Conservation (phyloP, 2,797 vertebrate genomes). For the Acipenser transmontanus region DNA sequence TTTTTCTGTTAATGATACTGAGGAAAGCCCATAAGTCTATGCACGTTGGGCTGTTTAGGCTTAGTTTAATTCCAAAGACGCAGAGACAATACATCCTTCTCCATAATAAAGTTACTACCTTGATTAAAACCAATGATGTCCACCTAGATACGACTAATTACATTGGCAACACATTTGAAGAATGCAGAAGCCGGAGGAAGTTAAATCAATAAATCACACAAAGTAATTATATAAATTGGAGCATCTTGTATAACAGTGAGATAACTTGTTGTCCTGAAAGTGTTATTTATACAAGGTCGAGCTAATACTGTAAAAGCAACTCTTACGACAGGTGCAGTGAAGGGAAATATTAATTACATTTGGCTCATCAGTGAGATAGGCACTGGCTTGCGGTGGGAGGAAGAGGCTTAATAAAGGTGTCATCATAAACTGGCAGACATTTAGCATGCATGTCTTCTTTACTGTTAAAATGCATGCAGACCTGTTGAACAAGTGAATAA, state of each 20-base stretch:
- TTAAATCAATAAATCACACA: slow-evolving; percentile 32
- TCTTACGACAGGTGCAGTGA: slow-evolving; percentile 36
- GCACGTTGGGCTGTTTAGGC: background rate
- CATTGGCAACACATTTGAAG: slow-evolving; percentile 29
- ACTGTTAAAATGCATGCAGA: background rate
- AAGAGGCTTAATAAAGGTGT: slow-evolving; percentile 3
- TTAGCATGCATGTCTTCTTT: slow-evolving; percentile 1
- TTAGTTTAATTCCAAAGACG: slow-evolving; percentile 24
- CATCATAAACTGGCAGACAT: slow-evolving; percentile 8
- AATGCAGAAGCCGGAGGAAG: slow-evolving; percentile 22
- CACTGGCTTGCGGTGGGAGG: background rate
- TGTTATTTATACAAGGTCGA: slow-evolving; percentile 39
- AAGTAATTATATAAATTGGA: slow-evolving; percentile 41
- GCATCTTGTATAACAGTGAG: slow-evolving; percentile 35
- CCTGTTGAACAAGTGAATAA: too few species aligned
- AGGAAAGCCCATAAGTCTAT: background rate
- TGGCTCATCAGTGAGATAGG: slow-evolving; percentile 16
- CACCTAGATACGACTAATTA: slow-evolving; percentile 32
- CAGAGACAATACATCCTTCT: slow-evolving; percentile 15
- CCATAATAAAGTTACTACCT: slow-evolving; percentile 14
- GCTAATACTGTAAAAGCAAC: slow-evolving; percentile 40
- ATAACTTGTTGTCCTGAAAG: slow-evolving; percentile 25
- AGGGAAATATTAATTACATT: slow-evolving; percentile 46
- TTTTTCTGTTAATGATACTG: slow-evolving; percentile 4
- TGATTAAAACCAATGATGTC: slow-evolving; percentile 23